phyloP scores from a whole-genome alignment of 2,113 vertebrate genomes.

The Sander lucioperca region DNA sequence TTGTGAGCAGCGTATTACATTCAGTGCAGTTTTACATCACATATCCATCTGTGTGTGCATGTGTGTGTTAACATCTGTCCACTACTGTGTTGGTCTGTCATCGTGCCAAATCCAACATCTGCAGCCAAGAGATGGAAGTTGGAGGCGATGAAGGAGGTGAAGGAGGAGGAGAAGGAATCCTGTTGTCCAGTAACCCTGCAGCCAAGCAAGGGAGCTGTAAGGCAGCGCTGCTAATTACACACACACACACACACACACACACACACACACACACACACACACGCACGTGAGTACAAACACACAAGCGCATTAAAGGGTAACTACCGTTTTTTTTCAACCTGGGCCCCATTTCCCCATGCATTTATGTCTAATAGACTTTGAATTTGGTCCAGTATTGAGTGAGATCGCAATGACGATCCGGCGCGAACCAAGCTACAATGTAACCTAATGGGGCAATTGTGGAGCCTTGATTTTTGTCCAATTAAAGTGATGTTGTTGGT shows the following conservation, averaged over 20 bases:
- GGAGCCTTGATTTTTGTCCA: too few relatives aligned
- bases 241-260: conserved; percentile 3
- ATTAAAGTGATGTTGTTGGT: too few relatives aligned
- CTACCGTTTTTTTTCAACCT: too few relatives aligned
- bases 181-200: conserved; percentile 45
- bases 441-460: too few relatives aligned
- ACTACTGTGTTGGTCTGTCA: conserved; percentile 1
- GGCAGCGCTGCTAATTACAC: conserved; percentile 62
- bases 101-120: conserved; percentile 55
- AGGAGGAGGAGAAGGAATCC: conserved; percentile 29
- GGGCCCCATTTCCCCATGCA: too few relatives aligned
- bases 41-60: conserved; percentile 20
- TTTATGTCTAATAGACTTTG: too few relatives aligned
- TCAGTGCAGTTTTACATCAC: conserved; percentile 23
- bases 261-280: too few relatives aligned
- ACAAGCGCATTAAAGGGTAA: neutral
- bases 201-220: conserved; percentile 47
- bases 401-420: too few relatives aligned
- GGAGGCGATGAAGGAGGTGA: neutral
- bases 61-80: conserved; percentile 50
- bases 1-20: neutral
- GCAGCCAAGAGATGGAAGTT: conserved; percentile 16
- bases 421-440: too few relatives aligned
- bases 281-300: neutral
- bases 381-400: too few relatives aligned